Evolutionary conservation across 2,888 invertebrate species (phyloP).

Genomic region (Drosophila rellima): DNA sequence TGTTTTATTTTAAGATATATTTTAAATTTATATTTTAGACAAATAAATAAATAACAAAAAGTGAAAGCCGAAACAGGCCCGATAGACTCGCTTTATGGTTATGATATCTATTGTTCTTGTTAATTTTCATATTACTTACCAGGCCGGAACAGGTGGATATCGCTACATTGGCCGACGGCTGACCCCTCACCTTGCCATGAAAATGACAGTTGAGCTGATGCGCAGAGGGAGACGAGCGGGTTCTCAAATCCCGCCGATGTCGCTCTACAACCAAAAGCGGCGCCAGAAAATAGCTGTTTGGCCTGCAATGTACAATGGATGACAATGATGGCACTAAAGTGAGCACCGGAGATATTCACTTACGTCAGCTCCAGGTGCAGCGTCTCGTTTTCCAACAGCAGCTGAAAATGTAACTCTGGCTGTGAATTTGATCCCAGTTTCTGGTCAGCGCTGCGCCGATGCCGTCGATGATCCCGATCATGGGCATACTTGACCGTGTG

Average conservation of each 20-base stretch:
- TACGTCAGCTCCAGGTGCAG: conserved; percentile 85
- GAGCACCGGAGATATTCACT: conserved; percentile 43
- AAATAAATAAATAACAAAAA: too few relatives aligned
- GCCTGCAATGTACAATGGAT: conserved; percentile 85
- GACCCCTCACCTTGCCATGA: conserved; percentile 91
- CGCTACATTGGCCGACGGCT: conserved; percentile 90
- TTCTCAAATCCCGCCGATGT: conserved; percentile 87
- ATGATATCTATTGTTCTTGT: neutral
- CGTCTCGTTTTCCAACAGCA: conserved; percentile 77
- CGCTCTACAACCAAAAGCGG: conserved; percentile 91
- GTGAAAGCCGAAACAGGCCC: too few relatives aligned
- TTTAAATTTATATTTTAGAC: too few relatives aligned
- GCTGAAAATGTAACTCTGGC: conserved; percentile 61
- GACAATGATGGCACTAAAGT: neutral
- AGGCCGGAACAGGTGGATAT: conserved; percentile 93
- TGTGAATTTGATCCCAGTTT: neutral
- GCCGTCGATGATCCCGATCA: conserved; percentile 69
- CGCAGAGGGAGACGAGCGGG: conserved; percentile 82
- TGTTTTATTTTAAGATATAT: too few relatives aligned
- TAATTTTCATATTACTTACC: conserved; percentile 87
- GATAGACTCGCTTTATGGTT: too few relatives aligned
- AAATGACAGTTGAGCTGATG: conserved; percentile 90
- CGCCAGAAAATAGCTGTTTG: conserved; percentile 89
- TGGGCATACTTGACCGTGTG: conserved; percentile 84
- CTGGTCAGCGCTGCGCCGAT: conserved; percentile 54